Percentiles rank a stretch among this genome's conserved stretches.
phyloP scores from a whole-genome alignment of 2,888 invertebrate genomes.

The Drosophila cyrtoloma region DNA sequence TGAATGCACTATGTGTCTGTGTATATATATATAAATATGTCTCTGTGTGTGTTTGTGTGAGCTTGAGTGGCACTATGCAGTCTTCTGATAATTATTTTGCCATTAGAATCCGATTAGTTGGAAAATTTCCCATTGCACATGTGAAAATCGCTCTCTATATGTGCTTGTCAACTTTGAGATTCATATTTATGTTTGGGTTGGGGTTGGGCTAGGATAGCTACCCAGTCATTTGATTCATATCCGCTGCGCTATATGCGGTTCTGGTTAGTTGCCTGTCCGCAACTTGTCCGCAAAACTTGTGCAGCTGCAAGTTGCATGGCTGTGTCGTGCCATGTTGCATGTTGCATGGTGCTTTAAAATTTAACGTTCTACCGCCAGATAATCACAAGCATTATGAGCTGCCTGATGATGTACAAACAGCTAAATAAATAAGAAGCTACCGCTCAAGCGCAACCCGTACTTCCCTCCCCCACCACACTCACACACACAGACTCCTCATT shows the following conservation, averaged over 20 bases:
- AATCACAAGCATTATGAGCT: conserved; percentile 70
- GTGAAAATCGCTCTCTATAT: conserved; percentile 12
- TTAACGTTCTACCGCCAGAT: conserved; percentile 50
- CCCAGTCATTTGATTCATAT: conserved; percentile 69
- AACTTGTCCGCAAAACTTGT: conserved; percentile 59
- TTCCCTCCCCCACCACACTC: not conserved
- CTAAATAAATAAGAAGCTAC: conserved; percentile 65
- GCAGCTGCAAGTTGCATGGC: conserved; percentile 28
- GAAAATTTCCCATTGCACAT: conserved; percentile 70
- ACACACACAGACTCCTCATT: not conserved
- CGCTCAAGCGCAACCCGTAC: not conserved
- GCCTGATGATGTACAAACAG: conserved; percentile 76
- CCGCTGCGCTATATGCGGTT: conserved; percentile 56
- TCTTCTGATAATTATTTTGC: conserved; percentile 84
- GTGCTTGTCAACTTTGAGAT: conserved; percentile 52
- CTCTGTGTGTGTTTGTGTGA: conserved; percentile 19
- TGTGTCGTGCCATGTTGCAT: conserved; percentile 18
- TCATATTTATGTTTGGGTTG: conserved; percentile 41
- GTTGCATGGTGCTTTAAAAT: conserved; percentile 54
- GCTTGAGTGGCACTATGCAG: conserved; percentile 62
- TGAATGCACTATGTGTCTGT: conserved; percentile 59
- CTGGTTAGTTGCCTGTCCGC: conserved; percentile 54
- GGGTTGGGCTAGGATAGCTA: not conserved
- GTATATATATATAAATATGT: not conserved
- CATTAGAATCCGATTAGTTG: conserved; percentile 85